phyloP scores from a whole-genome alignment of 2,797 vertebrate species.

The Erithacus rubecula region DNA sequence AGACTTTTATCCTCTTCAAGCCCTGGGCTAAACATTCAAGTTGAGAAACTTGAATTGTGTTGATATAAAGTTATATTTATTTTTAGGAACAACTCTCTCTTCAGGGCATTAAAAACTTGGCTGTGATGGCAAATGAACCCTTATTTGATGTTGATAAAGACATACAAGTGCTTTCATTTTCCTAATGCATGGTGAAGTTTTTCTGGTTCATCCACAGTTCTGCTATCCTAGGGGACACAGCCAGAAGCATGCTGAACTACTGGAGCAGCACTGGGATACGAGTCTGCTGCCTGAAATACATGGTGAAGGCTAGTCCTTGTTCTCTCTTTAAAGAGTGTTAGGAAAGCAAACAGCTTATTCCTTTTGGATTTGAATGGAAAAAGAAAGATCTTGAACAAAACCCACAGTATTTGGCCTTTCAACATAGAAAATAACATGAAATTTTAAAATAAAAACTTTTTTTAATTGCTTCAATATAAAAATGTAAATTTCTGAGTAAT shows the following conservation, averaged over 20 bases:
- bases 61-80: slow-evolving; percentile 35
- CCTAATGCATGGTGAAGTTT: slow-evolving; percentile 45
- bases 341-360: background rate
- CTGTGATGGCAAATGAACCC: slow-evolving; percentile 9
- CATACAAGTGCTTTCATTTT: slow-evolving; percentile 39
- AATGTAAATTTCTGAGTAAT: background rate
- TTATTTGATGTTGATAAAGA: slow-evolving; percentile 47
- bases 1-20: background rate
- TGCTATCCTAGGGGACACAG: background rate
- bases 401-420: background rate
- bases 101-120: slow-evolving; percentile 15
- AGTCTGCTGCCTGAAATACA: background rate
- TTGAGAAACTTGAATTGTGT: slow-evolving; percentile 7
- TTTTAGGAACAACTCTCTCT: background rate
- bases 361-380: background rate
- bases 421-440: background rate
- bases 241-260: background rate
- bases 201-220: slow-evolving; percentile 50
- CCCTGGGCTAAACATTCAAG: slow-evolving; percentile 17
- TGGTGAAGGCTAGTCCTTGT: background rate
- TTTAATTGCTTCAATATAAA: background rate
- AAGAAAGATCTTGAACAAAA: background rate
- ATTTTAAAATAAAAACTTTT: background rate
- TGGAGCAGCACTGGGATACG: background rate
- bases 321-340: background rate